Percentiles rank a stretch among this genome's conserved stretches.
Evolutionary conservation across 2,113 vertebrate species (phyloP).

Genomic region (Ameiurus melas): DNA sequence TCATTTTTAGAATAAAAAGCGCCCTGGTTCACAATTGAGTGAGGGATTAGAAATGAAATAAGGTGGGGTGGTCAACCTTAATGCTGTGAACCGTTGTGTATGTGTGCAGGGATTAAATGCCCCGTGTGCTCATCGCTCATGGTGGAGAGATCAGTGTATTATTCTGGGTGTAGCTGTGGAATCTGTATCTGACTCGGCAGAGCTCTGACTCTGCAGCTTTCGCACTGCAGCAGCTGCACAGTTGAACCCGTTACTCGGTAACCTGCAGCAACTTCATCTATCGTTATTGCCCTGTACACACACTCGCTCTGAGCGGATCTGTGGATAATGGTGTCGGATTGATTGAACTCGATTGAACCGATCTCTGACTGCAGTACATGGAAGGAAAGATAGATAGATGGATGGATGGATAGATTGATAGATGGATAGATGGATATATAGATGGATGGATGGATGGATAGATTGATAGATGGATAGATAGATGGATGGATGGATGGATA

Average conservation of each 20-base stretch:
- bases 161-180: conserved; percentile 57
- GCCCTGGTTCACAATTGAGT: conserved; percentile 39
- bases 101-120: background rate
- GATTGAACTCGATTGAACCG: background rate
- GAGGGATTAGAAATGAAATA: conserved; percentile 34
- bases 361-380: background rate
- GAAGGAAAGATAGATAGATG: background rate
- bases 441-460: background rate
- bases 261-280: conserved; percentile 26
- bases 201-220: conserved; percentile 70
- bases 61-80: background rate
- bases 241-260: conserved; percentile 1
- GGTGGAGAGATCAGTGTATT: conserved; percentile 62
- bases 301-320: too few relatives aligned
- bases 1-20: conserved; percentile 17
- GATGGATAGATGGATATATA: too few relatives aligned
- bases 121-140: too few relatives aligned
- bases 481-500: background rate
- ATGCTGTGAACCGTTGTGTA: background rate
- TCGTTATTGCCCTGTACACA: background rate
- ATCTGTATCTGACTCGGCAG: conserved; percentile 43
- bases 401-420: background rate
- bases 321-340: background rate
- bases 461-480: background rate
- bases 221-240: conserved; percentile 28